phyloP scores from a whole-genome alignment of 2,888 invertebrate genomes.

The Antheraea yamamai region DNA sequence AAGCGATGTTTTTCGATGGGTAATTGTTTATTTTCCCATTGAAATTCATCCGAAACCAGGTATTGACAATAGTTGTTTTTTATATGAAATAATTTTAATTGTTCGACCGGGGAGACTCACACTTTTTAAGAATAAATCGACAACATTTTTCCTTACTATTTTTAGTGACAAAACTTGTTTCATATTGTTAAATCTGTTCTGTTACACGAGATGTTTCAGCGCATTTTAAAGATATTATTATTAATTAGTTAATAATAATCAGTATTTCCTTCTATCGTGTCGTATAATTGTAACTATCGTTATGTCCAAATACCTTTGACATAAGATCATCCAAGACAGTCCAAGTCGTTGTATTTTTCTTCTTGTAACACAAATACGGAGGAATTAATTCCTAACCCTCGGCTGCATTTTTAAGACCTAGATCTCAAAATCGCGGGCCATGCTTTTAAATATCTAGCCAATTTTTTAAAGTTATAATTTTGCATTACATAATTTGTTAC shows the following conservation, averaged over 20 bases:
- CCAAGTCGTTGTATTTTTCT: not conserved
- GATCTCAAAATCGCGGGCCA: too few species aligned
- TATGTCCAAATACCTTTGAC: not conserved
- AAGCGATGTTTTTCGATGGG: constrained; percentile 43
- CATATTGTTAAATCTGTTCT: not conserved
- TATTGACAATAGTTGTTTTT: constrained; percentile 74
- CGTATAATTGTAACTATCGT: too few species aligned
- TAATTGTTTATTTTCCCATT: constrained; percentile 18
- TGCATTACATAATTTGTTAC: too few species aligned
- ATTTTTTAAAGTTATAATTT: too few species aligned
- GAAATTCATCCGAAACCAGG: constrained; percentile 43
- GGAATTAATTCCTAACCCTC: too few species aligned
- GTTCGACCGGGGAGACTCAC: constrained; percentile 59
- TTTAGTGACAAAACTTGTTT: not conserved
- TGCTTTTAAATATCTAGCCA: too few species aligned
- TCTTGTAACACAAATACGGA: too few species aligned
- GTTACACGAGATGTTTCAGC: too few species aligned
- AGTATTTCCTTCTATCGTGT: not conserved
- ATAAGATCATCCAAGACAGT: not conserved
- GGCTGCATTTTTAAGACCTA: too few species aligned
- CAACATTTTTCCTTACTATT: constrained; percentile 34
- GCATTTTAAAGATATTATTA: too few species aligned
- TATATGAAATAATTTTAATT: constrained; percentile 66
- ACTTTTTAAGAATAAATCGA: constrained; percentile 67
- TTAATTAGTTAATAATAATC: too few species aligned